Evolutionary conservation across 2,113 vertebrate species (phyloP), one percentile per base, ranked within the genome.

Genomic region (Otolemur garnettii): DNA sequence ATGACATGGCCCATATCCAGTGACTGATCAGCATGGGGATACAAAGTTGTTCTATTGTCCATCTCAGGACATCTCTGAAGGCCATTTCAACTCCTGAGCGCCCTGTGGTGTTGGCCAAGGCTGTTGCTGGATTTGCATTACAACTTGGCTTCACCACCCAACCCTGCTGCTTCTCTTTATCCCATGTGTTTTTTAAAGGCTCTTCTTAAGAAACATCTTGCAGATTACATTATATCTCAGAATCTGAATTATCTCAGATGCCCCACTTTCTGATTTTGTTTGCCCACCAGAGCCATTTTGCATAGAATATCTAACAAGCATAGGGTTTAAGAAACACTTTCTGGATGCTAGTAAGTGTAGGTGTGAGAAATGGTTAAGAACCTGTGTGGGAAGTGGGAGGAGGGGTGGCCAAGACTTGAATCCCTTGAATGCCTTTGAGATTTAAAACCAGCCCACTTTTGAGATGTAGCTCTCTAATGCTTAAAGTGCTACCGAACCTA

Each of bases 371-470:
- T 14, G 18, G 22, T 38, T 94, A 87, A 85, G 53, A 78, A 66
- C 17, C 59, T 88, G 22, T 78, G 22, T 91, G 53, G 53, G 18
- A 78, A 62, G 17, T 35, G 10, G 8, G 69, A 21, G 12, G 2
- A 72, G 3, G 33, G 10, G 6, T 53, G 21, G 38, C 57, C 30
- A 11, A 80, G 24, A 79, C 45, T 90, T 96, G 28, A 81, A 88
- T 24, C 50, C 30, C 55, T 59, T 88, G 55, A 72, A 78, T 74
- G 87, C 33, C 45, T 93, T 81, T 86, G 68, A 82, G 77, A 72
- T 90, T 62, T 74, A 64, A 94, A 96, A 96, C 45, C 42, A 68
- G 24, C 26, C 62, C 57, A 79, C 19, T 87, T 66, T 90, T 92
- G 88, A 89, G 42, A 72, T 57, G 45, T 45, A 87, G 38, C 21